Evolutionary conservation across 2,888 invertebrate species (phyloP), one percentile per base, ranked within the genome.

Genomic region (Eucriotettix oculatus): DNA sequence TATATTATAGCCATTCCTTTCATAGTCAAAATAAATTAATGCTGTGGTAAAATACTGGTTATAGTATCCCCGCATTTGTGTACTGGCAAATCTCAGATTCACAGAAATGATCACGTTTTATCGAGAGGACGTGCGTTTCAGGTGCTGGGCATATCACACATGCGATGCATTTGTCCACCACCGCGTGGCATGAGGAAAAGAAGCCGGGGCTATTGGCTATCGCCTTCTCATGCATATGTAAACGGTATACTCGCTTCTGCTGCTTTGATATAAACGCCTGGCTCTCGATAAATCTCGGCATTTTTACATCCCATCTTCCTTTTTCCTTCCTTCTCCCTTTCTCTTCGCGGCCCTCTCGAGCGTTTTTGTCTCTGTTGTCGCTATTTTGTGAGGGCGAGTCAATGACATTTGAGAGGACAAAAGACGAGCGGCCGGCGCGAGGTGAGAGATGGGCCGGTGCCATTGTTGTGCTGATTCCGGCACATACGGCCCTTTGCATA

Each of bases 211-310:
- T 48, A 48, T 48, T 48, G 48, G 48, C 48, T 48, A 48, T 48
- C 48, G 48, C 48, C 48, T n/a, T 12, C 59, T 59, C 59, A 59
- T 59, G 59, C 55, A 59, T 59, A 59, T 59, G 59, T 59, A 59
- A 59, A 54, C 43, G 14, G 44, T 57, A 41, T 17, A 17, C 17
- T 53, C 53, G 55, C 55, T 29, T 29, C 55, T 10, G 42, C 12
- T 54, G 58, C 52, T 55, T 48, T 59, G 54, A 59, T 59, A 59
- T 59, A 59, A 59, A 59, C 59, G 48, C 48, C 48, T n/a, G 48
- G n/a, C 48, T 48, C 48, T 48, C 48, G 48, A 48, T 48, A 48
- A 48, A 48, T 48, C 48, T 48, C 48, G 14, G 48, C 48, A 48
- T 48, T 48, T 48, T 48, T 48, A 48, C 48, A 48, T 48, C 48